A percentile compares a stretch with the other conserved stretches of the same genome.
Evolutionary conservation across 2,797 vertebrate species (phyloP).

Genomic region (Parauchenoglanis punctatus): DNA sequence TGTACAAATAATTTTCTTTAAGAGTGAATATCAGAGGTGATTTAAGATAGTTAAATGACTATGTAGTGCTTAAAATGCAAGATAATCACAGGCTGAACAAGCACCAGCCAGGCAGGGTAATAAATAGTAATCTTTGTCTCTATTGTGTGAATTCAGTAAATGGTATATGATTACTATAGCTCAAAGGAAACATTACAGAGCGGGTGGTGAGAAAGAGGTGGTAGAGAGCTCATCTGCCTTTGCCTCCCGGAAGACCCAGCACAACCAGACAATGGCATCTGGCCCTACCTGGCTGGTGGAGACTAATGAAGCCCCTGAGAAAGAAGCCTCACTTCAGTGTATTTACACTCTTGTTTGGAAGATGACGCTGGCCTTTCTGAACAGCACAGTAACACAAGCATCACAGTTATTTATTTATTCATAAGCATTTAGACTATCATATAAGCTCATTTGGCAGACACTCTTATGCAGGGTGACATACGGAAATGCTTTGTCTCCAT

Average conservation of each 20-base stretch:
- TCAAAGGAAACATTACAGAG: conserved; percentile 31
- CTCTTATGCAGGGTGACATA: neutral
- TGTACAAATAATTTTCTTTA: neutral
- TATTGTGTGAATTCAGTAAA: conserved; percentile 37
- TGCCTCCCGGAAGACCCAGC: conserved; percentile 3
- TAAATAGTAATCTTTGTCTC: conserved; percentile 28
- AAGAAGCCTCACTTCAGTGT: conserved; percentile 10
- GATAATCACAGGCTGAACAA: neutral
- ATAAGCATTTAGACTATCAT: neutral
- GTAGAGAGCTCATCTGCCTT: neutral
- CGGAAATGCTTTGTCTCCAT: neutral
- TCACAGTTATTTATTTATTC: conserved; percentile 13
- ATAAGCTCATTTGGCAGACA: neutral
- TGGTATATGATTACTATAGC: conserved; percentile 25
- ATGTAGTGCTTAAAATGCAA: neutral
- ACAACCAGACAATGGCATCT: conserved; percentile 20
- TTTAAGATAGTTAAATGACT: neutral
- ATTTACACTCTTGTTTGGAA: conserved; percentile 17
- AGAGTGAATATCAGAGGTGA: neutral
- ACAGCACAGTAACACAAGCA: conserved; percentile 16
- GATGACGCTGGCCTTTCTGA: conserved; percentile 3
- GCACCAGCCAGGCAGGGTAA: neutral
- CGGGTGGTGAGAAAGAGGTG: conserved; percentile 12
- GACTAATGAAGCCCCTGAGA: conserved; percentile 51
- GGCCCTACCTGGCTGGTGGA: neutral